Conservation (phyloP, 1,140 invertebrate genomes). For the Bombyx mandarina region DNA sequence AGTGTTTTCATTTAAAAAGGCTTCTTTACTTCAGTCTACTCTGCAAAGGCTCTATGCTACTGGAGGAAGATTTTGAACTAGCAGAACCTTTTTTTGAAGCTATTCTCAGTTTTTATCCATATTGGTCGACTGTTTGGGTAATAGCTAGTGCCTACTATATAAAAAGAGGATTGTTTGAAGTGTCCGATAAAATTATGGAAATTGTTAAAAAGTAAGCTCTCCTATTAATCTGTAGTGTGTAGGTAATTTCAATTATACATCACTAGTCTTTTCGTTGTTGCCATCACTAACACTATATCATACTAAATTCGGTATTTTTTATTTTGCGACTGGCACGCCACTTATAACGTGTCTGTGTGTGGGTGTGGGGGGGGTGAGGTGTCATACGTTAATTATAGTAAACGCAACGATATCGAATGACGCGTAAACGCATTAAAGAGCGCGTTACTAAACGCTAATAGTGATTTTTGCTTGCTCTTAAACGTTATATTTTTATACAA, state of each 20-base stretch:
- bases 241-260: too few relatives aligned
- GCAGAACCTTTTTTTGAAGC: conserved; percentile 47
- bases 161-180: conserved; percentile 31
- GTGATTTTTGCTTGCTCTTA: too few relatives aligned
- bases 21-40: conserved; percentile 26
- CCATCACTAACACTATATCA: too few relatives aligned
- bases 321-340: too few relatives aligned
- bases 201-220: conserved; percentile 29
- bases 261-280: background rate
- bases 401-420: background rate
- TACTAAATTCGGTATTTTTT: too few relatives aligned
- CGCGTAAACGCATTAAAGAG: too few relatives aligned
- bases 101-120: conserved; percentile 34
- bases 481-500: background rate
- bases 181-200: conserved; percentile 35
- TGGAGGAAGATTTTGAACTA: conserved; percentile 32
- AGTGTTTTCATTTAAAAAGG: too few relatives aligned
- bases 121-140: conserved; percentile 32
- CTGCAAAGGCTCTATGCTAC: conserved; percentile 39
- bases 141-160: conserved; percentile 37
- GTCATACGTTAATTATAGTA: background rate
- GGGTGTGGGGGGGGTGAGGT: too few relatives aligned
- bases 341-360: too few relatives aligned
- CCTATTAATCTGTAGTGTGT: too few relatives aligned
- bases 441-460: too few relatives aligned